These are phyloP conservation scores for Andrena cerasifolii DNA, from an alignment of 1,140 invertebrate genomes.

Conservation along the genomic window DNA sequence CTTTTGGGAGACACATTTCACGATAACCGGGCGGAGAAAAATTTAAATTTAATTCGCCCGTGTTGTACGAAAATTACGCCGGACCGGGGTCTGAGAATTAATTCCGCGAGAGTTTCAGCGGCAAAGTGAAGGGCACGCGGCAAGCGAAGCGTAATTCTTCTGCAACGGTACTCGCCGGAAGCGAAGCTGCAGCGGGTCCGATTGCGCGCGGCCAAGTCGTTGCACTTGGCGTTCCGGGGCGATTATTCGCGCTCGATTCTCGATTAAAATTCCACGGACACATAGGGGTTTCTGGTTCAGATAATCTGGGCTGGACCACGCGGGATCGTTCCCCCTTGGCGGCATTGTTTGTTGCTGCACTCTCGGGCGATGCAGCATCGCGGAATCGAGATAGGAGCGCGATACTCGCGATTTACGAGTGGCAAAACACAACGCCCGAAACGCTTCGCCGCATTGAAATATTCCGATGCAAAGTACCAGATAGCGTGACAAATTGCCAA, in stretches of 20 bases:
- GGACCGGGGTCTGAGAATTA: conserved; percentile 21
- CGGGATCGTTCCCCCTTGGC: neutral
- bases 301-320: conserved; percentile 35
- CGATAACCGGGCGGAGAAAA: conserved; percentile 35
- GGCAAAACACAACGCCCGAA: conserved; percentile 17
- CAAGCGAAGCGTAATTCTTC: neutral
- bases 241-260: conserved; percentile 27
- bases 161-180: neutral
- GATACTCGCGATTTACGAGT: conserved; percentile 61
- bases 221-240: neutral
- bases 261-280: conserved; percentile 38
- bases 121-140: conserved; percentile 3
- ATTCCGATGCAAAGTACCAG: conserved; percentile 40
- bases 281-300: conserved; percentile 1
- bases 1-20: conserved; percentile 50
- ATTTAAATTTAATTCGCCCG: conserved; percentile 42
- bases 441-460: conserved; percentile 48
- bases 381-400: conserved; percentile 45
- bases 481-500: conserved; percentile 46
- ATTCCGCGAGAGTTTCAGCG: conserved; percentile 32
- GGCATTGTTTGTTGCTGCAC: conserved; percentile 32
- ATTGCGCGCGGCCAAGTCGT: neutral
- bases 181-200: neutral
- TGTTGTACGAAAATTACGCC: conserved; percentile 25
- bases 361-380: conserved; percentile 11